Evolutionary conservation across 1,140 invertebrate genomes (phyloP).

Genomic region (Atta cephalotes): DNA sequence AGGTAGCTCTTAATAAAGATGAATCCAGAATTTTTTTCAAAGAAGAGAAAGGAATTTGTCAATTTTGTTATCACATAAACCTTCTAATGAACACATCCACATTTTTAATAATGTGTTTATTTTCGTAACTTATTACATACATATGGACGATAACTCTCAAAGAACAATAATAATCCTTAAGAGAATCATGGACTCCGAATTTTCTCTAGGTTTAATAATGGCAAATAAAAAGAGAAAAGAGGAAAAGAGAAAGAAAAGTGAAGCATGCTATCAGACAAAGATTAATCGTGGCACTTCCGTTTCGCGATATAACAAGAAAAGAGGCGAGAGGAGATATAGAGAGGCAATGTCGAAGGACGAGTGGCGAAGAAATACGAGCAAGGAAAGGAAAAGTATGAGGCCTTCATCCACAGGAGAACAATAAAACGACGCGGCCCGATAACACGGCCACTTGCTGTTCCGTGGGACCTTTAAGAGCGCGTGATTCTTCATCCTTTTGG

Average conservation of each 20-base stretch:
- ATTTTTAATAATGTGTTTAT: background rate
- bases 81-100: too few species aligned
- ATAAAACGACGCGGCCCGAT: slow-evolving; percentile 52
- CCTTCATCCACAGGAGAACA: slow-evolving; percentile 48
- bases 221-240: background rate
- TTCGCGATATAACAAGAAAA: slow-evolving; percentile 49
- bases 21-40: too few species aligned
- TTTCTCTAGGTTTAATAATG: slow-evolving; percentile 32
- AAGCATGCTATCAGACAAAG: slow-evolving; percentile 7
- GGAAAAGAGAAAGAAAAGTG: background rate
- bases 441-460: slow-evolving; percentile 19
- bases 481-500: background rate
- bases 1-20: background rate
- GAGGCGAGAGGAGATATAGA: background rate
- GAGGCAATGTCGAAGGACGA: slow-evolving; percentile 34
- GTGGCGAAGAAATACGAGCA: slow-evolving; percentile 27
- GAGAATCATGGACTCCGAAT: slow-evolving; percentile 11
- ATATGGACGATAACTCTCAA: background rate
- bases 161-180: background rate
- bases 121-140: background rate
- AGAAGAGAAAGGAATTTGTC: too few species aligned
- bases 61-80: too few species aligned
- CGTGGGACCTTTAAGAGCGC: slow-evolving; percentile 39
- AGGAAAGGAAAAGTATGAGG: slow-evolving; percentile 38
- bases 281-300: slow-evolving; percentile 53